Evolutionary conservation across 2,888 invertebrate genomes (phyloP).

Genomic region (Agonopterix heracliana): DNA sequence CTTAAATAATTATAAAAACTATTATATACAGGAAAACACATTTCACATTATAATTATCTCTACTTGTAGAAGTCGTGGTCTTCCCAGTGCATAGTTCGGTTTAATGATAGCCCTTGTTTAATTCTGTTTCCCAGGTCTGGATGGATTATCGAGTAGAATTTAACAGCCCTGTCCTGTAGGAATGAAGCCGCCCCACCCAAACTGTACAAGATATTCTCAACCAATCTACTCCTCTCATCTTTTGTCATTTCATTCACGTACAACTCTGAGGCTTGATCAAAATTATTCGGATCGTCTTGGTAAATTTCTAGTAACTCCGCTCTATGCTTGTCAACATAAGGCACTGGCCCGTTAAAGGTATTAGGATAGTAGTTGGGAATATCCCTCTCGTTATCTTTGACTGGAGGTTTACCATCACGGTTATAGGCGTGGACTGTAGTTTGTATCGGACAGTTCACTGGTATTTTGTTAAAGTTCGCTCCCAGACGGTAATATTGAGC

Average conservation of each 20-base stretch:
- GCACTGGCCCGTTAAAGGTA: slow-evolving; percentile 88
- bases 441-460: slow-evolving; percentile 92
- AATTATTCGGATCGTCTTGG: slow-evolving; percentile 86
- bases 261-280: slow-evolving; percentile 84
- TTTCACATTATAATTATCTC: no score
- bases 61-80: no score
- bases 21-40: no score
- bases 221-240: slow-evolving; percentile 81
- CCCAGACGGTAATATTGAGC: slow-evolving; percentile 90
- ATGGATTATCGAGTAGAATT: slow-evolving; percentile 87
- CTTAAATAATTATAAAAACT: no score
- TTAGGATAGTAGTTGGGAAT: slow-evolving; percentile 96
- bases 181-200: slow-evolving; percentile 81
- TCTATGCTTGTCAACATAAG: slow-evolving; percentile 73
- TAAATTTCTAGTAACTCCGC: slow-evolving; percentile 66
- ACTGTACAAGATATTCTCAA: slow-evolving; percentile 85
- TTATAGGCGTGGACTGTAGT: slow-evolving; percentile 77
- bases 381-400: slow-evolving; percentile 84
- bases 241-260: slow-evolving; percentile 84
- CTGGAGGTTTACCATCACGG: slow-evolving; percentile 86
- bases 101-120: slow-evolving; percentile 27
- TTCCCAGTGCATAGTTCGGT: slow-evolving; percentile 23
- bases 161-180: slow-evolving; percentile 76
- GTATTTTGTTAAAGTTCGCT: slow-evolving; percentile 89
- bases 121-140: slow-evolving; percentile 81